Evolutionary conservation across 2,888 invertebrate species (phyloP).

Genomic region (Fragum sueziense): DNA sequence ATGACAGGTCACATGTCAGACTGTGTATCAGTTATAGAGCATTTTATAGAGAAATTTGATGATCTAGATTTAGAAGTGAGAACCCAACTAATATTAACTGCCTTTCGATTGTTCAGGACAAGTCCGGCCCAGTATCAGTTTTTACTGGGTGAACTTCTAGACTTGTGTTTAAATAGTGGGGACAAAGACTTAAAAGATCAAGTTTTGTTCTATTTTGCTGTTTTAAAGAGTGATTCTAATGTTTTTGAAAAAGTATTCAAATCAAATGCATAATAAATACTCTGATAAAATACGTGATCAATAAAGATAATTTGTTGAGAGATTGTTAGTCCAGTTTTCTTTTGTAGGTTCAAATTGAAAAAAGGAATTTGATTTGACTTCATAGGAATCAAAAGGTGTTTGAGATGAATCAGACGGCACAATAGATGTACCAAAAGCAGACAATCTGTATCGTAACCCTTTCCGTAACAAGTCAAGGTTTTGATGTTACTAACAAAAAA

Average conservation of each 20-base stretch:
- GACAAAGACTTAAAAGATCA: constrained; percentile 65
- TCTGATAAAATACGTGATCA: neutral
- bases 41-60: constrained; percentile 65
- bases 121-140: constrained; percentile 77
- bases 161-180: constrained; percentile 65
- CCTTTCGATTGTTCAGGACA: constrained; percentile 72
- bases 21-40: constrained; percentile 75
- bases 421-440: too few species aligned
- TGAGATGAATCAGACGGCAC: too few species aligned
- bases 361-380: too few species aligned
- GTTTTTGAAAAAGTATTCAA: neutral
- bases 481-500: too few species aligned
- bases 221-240: constrained; percentile 47
- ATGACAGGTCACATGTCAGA: constrained; percentile 55
- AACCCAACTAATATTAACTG: constrained; percentile 69
- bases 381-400: too few species aligned
- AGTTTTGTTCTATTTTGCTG: constrained; percentile 65
- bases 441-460: too few species aligned
- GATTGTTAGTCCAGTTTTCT: too few species aligned
- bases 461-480: too few species aligned
- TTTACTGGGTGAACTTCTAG: constrained; percentile 75
- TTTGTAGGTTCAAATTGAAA: too few species aligned
- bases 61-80: constrained; percentile 67
- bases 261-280: too few species aligned
- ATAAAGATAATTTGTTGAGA: too few species aligned